phyloP scores from a whole-genome alignment of 1,140 invertebrate genomes.

The Halictus rubicundus region DNA sequence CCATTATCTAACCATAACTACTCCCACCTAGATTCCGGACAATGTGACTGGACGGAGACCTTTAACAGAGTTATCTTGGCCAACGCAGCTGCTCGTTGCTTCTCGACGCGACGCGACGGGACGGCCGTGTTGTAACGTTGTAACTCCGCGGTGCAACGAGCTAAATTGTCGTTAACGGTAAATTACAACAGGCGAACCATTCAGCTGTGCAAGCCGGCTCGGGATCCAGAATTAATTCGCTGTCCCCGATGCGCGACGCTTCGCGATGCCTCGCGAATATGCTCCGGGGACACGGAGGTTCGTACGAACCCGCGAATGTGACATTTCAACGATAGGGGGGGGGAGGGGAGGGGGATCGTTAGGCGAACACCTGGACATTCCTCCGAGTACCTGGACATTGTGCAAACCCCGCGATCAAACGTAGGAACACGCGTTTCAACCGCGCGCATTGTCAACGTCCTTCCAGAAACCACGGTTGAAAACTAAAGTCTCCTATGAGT shows the following conservation, averaged over 20 bases:
- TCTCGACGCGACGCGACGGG: no score
- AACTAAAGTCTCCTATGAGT: no score
- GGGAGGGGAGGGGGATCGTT: background rate
- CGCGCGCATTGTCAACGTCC: no score
- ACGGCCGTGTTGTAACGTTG: constrained; percentile 41
- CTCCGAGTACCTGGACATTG: no score
- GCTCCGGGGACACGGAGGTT: background rate
- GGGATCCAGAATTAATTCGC: constrained; percentile 50
- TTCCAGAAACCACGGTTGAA: no score
- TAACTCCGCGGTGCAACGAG: constrained; percentile 36
- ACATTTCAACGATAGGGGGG: background rate
- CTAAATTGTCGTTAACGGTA: constrained; percentile 62
- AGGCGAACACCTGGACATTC: background rate
- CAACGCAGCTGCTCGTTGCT: constrained; percentile 28
- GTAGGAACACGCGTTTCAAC: no score
- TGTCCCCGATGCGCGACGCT: constrained; percentile 15
- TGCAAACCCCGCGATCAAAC: no score
- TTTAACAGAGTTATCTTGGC: constrained; percentile 59
- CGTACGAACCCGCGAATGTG: background rate
- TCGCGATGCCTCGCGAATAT: no score
- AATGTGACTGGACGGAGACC: constrained; percentile 58
- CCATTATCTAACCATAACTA: constrained; percentile 60
- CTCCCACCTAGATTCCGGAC: constrained; percentile 58
- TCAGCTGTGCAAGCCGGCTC: constrained; percentile 11
- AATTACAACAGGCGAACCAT: constrained; percentile 46